These are phyloP conservation scores for Xenentodon cancila DNA, from an alignment of 2,797 vertebrate species.

Conservation along the genomic window DNA sequence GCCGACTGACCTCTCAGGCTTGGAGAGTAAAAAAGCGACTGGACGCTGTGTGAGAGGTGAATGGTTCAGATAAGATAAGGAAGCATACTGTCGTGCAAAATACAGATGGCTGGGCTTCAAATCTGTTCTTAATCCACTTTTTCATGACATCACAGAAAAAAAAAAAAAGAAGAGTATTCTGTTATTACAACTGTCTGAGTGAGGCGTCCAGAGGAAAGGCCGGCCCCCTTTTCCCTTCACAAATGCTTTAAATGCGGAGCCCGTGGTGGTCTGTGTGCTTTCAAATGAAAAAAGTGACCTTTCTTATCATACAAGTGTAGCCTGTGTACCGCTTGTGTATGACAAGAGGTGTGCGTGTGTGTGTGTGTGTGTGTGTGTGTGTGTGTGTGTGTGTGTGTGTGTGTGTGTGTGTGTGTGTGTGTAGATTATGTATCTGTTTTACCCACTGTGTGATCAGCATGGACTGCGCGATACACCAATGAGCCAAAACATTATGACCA, in stretches of 20 bases:
- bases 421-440: conserved; percentile 34
- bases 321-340: conserved; percentile 39
- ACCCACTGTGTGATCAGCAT: conserved; percentile 32
- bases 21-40: conserved; percentile 56
- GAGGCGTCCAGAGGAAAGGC: conserved; percentile 48
- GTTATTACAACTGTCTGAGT: conserved; percentile 65
- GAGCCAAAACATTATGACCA: conserved; percentile 25
- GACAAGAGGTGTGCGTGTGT: conserved; percentile 21
- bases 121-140: conserved; percentile 72
- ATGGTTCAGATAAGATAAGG: conserved; percentile 78
- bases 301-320: conserved; percentile 67
- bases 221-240: conserved; percentile 57
- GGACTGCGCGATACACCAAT: conserved; percentile 3
- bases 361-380: conserved; percentile 22
- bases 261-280: conserved; percentile 46
- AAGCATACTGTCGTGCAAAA: conserved; percentile 45
- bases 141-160: conserved; percentile 56
- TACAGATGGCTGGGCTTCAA: conserved; percentile 64
- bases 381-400: conserved; percentile 9
- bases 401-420: conserved; percentile 24
- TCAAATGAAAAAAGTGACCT: conserved; percentile 70
- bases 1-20: conserved; percentile 64
- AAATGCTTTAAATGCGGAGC: conserved; percentile 57
- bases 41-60: conserved; percentile 72
- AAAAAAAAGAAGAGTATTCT: conserved; percentile 64